A percentile compares a stretch with the other conserved stretches of the same genome.
These are phyloP conservation scores for Pandion haliaetus DNA, from an alignment of 2,113 vertebrate species.

Conservation along the genomic window DNA sequence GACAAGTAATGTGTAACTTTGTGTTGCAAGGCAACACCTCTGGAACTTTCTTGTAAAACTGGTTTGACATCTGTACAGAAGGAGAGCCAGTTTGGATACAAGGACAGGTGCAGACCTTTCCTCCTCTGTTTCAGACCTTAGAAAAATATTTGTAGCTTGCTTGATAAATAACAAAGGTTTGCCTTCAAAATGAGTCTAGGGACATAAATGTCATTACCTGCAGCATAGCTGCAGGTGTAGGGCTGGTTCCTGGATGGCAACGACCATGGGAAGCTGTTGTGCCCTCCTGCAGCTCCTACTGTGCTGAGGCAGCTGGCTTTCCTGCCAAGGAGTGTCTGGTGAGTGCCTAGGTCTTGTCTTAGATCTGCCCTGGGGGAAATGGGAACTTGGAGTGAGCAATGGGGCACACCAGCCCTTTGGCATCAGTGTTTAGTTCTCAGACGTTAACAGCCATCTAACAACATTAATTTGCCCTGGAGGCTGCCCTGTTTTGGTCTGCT, in stretches of 20 bases:
- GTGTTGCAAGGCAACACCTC: constrained; percentile 15
- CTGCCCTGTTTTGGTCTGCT: neutral
- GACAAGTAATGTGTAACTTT: constrained; percentile 47
- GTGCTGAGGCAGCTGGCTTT: neutral
- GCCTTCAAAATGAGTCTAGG: neutral
- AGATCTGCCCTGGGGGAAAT: neutral
- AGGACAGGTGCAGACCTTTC: neutral
- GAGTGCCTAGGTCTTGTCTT: neutral
- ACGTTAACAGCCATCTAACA: neutral
- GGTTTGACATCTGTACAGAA: neutral
- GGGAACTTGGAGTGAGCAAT: neutral
- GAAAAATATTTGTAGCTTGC: neutral
- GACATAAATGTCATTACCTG: neutral
- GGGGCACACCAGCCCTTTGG: neutral
- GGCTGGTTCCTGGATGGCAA: neutral
- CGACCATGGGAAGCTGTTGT: neutral
- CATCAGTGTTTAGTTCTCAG: neutral
- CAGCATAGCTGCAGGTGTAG: neutral
- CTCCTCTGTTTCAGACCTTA: neutral
- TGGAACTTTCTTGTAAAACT: constrained; percentile 42
- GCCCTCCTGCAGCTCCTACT: neutral
- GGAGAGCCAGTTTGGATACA: neutral
- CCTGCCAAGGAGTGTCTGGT: neutral
- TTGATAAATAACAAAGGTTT: neutral
- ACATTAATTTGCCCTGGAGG: neutral